Conservation (phyloP, 2,113 vertebrate genomes). For the Cathartes aura region DNA sequence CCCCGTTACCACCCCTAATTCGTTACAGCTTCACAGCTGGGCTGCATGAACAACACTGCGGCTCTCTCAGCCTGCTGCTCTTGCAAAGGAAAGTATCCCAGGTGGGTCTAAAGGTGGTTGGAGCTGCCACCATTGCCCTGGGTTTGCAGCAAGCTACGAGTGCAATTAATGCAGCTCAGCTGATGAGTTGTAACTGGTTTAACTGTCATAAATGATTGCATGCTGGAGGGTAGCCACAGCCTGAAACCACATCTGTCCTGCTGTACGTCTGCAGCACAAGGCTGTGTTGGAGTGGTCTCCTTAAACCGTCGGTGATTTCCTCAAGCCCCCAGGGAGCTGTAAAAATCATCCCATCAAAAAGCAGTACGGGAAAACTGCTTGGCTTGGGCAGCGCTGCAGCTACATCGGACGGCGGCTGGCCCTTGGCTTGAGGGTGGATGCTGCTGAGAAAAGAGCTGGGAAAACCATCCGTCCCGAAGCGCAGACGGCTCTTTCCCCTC, state of each 20-base stretch:
- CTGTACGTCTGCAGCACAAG: neutral
- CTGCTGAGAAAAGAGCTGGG: neutral
- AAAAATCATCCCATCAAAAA: neutral
- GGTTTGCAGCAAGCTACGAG: neutral
- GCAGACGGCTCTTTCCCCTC: neutral
- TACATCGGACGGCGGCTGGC: rapidly evolving
- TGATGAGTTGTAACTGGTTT: neutral
- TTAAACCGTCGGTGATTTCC: neutral
- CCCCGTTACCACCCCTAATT: neutral
- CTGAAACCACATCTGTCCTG: neutral
- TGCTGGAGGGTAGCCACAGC: neutral
- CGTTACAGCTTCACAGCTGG: neutral
- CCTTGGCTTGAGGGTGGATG: neutral
- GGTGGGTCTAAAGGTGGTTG: neutral
- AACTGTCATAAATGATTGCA: neutral
- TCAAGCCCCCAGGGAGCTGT: rapidly evolving
- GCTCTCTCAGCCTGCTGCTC: neutral
- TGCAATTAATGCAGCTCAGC: neutral
- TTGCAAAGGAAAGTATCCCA: neutral
- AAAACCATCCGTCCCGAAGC: rapidly evolving
- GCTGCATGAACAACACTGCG: rapidly evolving
- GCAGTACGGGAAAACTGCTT: neutral
- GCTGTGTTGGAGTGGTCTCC: neutral
- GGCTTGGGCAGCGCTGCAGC: neutral
- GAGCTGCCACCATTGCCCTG: neutral